Evolutionary conservation across 1,140 invertebrate species (phyloP).

Genomic region (Listronotus oregonensis): DNA sequence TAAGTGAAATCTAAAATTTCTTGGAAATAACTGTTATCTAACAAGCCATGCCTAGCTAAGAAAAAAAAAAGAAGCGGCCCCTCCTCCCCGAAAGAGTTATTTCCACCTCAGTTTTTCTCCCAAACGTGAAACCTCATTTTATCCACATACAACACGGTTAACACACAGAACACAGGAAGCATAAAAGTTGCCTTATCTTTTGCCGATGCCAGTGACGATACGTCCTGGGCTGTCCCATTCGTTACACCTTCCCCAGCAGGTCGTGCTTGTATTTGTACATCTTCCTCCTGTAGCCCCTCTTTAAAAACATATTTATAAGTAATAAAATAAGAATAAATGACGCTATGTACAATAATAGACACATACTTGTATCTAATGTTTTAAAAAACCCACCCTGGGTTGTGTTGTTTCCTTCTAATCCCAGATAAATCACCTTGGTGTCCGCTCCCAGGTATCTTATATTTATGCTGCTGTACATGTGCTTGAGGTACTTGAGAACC

Average conservation of each 20-base stretch:
- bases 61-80: too few species aligned
- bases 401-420: conserved; percentile 19
- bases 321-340: conserved; percentile 72
- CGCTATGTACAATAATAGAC: conserved; percentile 72
- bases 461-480: conserved; percentile 67
- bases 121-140: too few species aligned
- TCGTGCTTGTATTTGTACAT: conserved; percentile 63
- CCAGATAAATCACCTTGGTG: conserved; percentile 45
- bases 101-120: too few species aligned
- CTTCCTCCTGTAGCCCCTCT: conserved; percentile 73
- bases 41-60: too few species aligned
- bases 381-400: conserved; percentile 56
- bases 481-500: conserved; percentile 76
- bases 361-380: conserved; percentile 70
- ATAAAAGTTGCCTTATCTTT: conserved; percentile 34
- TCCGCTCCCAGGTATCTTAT: conserved; percentile 52
- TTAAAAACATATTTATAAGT: conserved; percentile 77
- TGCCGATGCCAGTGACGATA: conserved; percentile 10
- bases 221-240: not conserved
- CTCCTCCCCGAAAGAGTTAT: too few species aligned
- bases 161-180: too few species aligned
- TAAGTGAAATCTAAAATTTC: too few species aligned
- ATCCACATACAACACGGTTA: too few species aligned
- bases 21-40: too few species aligned
- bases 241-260: conserved; percentile 67